A percentile compares a stretch with the other conserved stretches of the same genome.
These are phyloP conservation scores for Gopherus evgoodei DNA, from an alignment of 2,113 vertebrate genomes.

Conservation along the genomic window DNA sequence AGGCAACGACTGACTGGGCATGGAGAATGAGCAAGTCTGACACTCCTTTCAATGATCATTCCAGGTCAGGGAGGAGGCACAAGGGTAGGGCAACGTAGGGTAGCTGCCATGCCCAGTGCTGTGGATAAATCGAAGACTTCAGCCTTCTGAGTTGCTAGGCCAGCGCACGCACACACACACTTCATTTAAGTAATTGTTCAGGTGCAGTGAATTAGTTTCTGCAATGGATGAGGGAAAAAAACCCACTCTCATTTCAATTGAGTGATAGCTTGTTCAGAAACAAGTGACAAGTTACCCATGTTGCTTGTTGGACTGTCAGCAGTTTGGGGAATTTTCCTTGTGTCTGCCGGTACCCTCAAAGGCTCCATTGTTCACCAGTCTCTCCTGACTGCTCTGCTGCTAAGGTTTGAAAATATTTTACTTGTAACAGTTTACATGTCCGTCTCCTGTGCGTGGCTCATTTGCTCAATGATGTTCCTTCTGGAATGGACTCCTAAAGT, in stretches of 20 bases:
- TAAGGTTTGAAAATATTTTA: background rate
- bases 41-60: background rate
- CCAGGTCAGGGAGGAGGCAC: background rate
- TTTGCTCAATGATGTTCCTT: background rate
- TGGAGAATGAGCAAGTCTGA: background rate
- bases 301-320: background rate
- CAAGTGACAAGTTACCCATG: accelerated
- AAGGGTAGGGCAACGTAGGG: background rate
- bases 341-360: background rate
- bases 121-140: background rate
- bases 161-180: background rate
- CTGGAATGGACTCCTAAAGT: accelerated
- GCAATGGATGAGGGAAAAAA: background rate
- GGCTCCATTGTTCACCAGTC: background rate
- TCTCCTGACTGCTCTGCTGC: background rate
- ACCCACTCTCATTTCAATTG: background rate
- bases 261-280: background rate
- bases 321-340: background rate
- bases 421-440: background rate
- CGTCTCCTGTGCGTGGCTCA: background rate
- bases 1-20: background rate
- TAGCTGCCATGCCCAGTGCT: background rate
- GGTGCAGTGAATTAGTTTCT: background rate
- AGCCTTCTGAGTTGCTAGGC: background rate
- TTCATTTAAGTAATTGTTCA: background rate